phyloP scores from a whole-genome alignment of 2,113 vertebrate species.

The Varanus komodoensis region DNA sequence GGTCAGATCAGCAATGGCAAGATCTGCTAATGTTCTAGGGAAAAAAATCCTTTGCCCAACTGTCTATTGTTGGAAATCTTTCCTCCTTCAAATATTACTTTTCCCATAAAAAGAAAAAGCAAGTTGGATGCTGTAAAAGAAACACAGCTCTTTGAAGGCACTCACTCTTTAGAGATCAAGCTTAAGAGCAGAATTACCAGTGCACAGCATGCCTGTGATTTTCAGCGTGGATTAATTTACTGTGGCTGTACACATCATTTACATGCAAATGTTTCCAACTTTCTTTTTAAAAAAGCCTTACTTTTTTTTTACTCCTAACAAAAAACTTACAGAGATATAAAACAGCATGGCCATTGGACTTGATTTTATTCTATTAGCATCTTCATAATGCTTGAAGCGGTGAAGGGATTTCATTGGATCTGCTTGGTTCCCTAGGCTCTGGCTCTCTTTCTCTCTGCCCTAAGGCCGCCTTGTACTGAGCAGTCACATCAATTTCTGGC shows the following conservation, averaged over 20 bases:
- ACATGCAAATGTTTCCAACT: not conserved
- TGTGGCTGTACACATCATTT: not conserved
- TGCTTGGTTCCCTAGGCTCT: too few relatives aligned
- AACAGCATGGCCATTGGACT: not conserved
- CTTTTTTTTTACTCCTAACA: not conserved
- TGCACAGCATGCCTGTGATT: not conserved
- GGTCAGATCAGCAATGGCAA: not conserved
- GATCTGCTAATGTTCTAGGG: not conserved
- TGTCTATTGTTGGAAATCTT: not conserved
- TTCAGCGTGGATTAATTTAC: not conserved
- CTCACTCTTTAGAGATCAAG: not conserved
- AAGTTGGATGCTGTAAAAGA: not conserved
- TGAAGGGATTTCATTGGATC: too few relatives aligned
- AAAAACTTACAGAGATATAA: not conserved
- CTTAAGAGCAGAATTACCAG: not conserved
- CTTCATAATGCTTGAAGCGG: not conserved
- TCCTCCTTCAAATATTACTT: not conserved
- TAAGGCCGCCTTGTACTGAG: too few relatives aligned
- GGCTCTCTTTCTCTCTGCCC: too few relatives aligned
- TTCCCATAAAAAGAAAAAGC: not conserved
- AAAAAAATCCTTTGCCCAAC: not conserved
- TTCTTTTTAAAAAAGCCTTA: conserved; percentile 1
- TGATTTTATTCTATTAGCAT: not conserved
- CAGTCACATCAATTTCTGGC: too few relatives aligned
- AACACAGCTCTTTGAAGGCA: not conserved